Evolutionary conservation across 1,140 invertebrate species (phyloP).

Genomic region (Pogonomyrmex barbatus): DNA sequence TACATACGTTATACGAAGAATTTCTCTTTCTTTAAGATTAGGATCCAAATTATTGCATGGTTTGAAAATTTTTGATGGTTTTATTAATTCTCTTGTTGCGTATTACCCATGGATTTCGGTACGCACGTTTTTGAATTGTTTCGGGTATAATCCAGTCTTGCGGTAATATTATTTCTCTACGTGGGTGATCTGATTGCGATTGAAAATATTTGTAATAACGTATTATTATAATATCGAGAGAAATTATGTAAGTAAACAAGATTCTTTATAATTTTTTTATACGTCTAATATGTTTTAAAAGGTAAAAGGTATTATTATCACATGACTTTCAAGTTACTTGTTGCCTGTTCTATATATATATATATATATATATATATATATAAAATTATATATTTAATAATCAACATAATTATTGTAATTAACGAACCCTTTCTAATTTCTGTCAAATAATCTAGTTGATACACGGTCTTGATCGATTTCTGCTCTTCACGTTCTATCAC

Average conservation of each 20-base stretch:
- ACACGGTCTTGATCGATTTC: slow-evolving; percentile 63
- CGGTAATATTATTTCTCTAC: slow-evolving; percentile 61
- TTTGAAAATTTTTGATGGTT: slow-evolving; percentile 41
- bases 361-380: too few relatives aligned
- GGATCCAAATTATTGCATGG: slow-evolving; percentile 70
- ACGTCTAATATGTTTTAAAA: neutral
- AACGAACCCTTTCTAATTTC: slow-evolving; percentile 34
- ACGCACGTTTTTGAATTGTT: slow-evolving; percentile 71
- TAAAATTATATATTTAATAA: neutral
- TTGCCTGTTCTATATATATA: too few relatives aligned
- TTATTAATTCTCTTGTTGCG: slow-evolving; percentile 12
- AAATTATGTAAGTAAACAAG: neutral
- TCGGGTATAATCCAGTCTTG: slow-evolving; percentile 74
- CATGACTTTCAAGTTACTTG: too few relatives aligned
- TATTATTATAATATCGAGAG: neutral
- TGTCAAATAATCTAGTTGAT: slow-evolving; percentile 73
- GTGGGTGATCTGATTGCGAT: neutral
- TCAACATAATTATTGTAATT: neutral
- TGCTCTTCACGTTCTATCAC: slow-evolving; percentile 69
- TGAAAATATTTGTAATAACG: neutral
- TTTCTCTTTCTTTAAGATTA: slow-evolving; percentile 75
- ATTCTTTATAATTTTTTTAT: neutral
- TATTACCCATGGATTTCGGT: slow-evolving; percentile 72
- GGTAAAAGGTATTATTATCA: neutral
- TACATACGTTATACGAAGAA: slow-evolving; percentile 74